These are phyloP conservation scores for Heteractis magnifica DNA, from an alignment of 92 coral and sea anemone species.

Conservation along the genomic window DNA sequence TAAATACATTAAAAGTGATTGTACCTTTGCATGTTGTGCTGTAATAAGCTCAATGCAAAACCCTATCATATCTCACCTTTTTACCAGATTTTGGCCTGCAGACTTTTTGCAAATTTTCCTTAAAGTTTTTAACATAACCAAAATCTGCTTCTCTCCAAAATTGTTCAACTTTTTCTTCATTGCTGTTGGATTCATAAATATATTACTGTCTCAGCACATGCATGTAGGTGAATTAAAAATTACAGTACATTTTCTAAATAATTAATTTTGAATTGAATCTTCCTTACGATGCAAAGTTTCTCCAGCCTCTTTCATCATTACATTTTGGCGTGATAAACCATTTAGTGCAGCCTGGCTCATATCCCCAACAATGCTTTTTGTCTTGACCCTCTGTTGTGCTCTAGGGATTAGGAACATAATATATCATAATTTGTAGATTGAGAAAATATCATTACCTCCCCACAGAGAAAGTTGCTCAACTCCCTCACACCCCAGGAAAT, in stretches of 20 bases:
- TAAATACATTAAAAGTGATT: no score
- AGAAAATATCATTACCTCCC: not conserved
- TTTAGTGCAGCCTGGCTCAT: conserved; percentile 72
- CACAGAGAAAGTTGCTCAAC: not conserved
- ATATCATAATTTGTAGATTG: not conserved
- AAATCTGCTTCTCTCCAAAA: conserved; percentile 94
- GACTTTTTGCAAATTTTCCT: conserved; percentile 55
- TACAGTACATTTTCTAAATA: no score
- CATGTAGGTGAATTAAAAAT: no score
- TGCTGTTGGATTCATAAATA: conserved; percentile 32
- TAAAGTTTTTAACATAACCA: conserved; percentile 84
- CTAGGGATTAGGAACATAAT: not conserved
- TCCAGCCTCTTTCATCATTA: conserved; percentile 62
- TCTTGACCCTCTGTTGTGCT: not conserved
- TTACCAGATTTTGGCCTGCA: conserved; percentile 58
- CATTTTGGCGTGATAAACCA: conserved; percentile 85
- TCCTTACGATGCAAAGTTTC: conserved; percentile 72
- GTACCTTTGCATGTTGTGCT: no score
- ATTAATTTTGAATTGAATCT: not conserved
- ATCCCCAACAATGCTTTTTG: conserved; percentile 80
- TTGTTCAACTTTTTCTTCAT: conserved; percentile 71
- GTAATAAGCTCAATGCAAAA: no score
- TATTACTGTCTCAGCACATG: not conserved
- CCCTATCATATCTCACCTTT: conserved; percentile 2
- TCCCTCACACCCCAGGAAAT: no score